These are phyloP conservation scores for Homarus americanus DNA, from an alignment of 1,140 invertebrate genomes.

Conservation along the genomic window DNA sequence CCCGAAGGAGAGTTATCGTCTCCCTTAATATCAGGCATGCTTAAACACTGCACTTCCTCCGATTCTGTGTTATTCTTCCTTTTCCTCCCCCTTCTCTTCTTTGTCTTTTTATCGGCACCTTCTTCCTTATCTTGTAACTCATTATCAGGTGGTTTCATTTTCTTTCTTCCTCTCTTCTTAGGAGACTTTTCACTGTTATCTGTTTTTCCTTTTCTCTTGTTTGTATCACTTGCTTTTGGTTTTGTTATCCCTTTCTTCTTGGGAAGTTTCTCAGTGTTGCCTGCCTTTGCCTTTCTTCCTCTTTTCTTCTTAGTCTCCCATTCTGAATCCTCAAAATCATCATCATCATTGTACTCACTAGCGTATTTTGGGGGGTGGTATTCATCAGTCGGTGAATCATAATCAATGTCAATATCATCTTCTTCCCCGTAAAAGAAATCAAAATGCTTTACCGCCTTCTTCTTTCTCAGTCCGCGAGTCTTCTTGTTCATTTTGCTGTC, in stretches of 20 bases:
- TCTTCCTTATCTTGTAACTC: not conserved
- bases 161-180: not conserved
- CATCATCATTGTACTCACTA: not conserved
- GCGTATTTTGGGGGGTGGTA: not conserved
- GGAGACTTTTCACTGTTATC: not conserved
- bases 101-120: not conserved
- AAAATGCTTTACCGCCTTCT: not conserved
- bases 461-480: not conserved
- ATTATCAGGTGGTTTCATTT: not conserved
- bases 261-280: not conserved
- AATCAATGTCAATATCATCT: constrained; percentile 1
- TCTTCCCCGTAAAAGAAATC: not conserved
- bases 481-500: not conserved
- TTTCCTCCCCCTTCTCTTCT: not conserved
- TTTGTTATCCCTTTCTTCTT: not conserved
- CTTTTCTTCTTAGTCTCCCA: not conserved
- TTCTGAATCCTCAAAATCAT: not conserved
- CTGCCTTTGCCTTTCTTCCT: too few relatives aligned
- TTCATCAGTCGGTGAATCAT: not conserved
- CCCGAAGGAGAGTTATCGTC: not conserved
- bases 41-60: not conserved
- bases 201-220: not conserved
- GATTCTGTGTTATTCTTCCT: not conserved
- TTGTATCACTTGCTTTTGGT: too few relatives aligned
- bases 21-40: not conserved